Percentiles rank a stretch among this genome's conserved stretches.
Conservation (phyloP, 2,113 vertebrate species). For the Miniopterus natalensis region DNA sequence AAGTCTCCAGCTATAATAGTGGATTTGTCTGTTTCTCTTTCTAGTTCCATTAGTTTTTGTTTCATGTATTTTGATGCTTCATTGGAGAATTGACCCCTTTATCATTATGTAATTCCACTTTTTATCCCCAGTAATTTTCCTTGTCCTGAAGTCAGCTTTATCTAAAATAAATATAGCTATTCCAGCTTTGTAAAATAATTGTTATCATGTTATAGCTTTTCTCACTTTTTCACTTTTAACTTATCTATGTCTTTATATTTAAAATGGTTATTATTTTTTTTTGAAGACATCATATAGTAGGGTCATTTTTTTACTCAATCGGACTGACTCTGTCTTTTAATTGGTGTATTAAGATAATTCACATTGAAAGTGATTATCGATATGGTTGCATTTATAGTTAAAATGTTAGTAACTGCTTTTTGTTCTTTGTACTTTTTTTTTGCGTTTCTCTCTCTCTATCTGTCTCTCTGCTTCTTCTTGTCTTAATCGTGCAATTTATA, state of each 20-base stretch:
- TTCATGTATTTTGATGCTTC: background rate
- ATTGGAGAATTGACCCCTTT: background rate
- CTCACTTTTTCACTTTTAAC: background rate
- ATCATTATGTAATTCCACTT: background rate
- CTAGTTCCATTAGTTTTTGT: background rate
- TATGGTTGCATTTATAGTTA: background rate
- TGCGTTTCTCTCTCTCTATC: background rate
- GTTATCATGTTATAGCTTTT: background rate
- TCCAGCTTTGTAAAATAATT: background rate
- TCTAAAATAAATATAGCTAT: background rate
- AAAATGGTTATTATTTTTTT: background rate
- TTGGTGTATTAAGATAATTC: background rate
- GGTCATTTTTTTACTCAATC: background rate
- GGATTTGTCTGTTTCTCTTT: background rate
- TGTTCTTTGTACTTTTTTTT: background rate
- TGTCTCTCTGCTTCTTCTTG: background rate
- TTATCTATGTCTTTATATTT: background rate
- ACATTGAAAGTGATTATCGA: background rate
- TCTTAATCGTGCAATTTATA: background rate
- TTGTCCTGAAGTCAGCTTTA: background rate
- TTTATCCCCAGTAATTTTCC: background rate
- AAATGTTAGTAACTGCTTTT: constrained; percentile 9
- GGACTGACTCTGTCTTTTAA: background rate
- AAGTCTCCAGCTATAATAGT: background rate
- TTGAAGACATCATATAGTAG: background rate